Evolutionary conservation across 2,797 vertebrate genomes (phyloP).

Genomic region (Microctenopoma lineatum): DNA sequence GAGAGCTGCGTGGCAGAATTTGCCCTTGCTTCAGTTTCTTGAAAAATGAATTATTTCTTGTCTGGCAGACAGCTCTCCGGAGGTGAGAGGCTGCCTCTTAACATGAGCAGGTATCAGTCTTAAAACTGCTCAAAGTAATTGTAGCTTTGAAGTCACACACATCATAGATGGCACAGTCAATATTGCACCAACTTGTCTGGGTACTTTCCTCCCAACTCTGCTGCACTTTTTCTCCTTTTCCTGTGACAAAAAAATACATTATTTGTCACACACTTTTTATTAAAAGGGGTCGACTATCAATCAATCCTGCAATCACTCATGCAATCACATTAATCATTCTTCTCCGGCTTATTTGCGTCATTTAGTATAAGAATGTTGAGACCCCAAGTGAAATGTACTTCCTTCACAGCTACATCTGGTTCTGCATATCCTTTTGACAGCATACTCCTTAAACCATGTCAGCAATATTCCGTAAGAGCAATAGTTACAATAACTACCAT

Average conservation of each 20-base stretch:
- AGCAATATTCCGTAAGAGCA: conserved; percentile 63
- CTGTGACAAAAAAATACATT: conserved; percentile 66
- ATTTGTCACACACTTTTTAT: conserved; percentile 76
- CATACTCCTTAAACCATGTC: conserved; percentile 62
- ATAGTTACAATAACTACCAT: conserved; percentile 65
- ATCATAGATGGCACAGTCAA: conserved; percentile 81
- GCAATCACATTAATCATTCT: conserved; percentile 81
- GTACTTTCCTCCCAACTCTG: conserved; percentile 72
- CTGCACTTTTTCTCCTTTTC: conserved; percentile 55
- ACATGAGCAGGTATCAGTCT: conserved; percentile 83
- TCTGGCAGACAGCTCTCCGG: conserved; percentile 82
- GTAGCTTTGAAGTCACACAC: conserved; percentile 84
- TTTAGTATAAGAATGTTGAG: conserved; percentile 62
- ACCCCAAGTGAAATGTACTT: conserved; percentile 69
- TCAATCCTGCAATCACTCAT: conserved; percentile 76
- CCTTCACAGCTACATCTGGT: conserved; percentile 62
- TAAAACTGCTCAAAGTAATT: conserved; percentile 85
- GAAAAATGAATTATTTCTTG: conserved; percentile 82
- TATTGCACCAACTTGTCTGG: conserved; percentile 81
- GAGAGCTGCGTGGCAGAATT: conserved; percentile 73
- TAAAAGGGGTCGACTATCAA: conserved; percentile 78
- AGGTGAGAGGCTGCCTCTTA: conserved; percentile 81
- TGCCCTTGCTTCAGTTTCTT: conserved; percentile 75
- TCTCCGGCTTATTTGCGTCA: conserved; percentile 75
- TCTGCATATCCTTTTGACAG: conserved; percentile 67